phyloP scores from a whole-genome alignment of 2,888 invertebrate genomes.

The Amblyteles armatorius region DNA sequence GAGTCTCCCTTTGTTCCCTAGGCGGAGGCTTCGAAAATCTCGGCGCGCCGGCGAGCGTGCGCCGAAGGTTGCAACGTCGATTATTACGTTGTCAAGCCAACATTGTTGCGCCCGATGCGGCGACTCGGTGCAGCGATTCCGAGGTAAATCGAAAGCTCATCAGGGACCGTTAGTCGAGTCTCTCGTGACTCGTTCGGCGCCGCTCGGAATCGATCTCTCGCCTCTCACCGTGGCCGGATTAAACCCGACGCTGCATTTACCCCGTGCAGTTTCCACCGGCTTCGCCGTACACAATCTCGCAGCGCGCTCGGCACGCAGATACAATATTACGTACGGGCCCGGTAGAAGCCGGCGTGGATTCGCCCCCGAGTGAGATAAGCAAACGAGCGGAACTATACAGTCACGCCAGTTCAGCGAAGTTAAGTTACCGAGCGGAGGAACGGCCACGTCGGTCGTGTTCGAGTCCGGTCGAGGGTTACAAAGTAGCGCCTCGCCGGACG shows the following conservation, averaged over 20 bases:
- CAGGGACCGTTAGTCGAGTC: slow-evolving; percentile 63
- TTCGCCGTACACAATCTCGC: background rate
- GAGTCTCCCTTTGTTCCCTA: slow-evolving; percentile 38
- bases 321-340: slow-evolving; percentile 49
- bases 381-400: slow-evolving; percentile 62
- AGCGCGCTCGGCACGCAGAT: slow-evolving; percentile 38
- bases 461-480: slow-evolving; percentile 21
- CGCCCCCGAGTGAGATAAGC: slow-evolving; percentile 58
- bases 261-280: background rate
- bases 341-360: slow-evolving; percentile 55
- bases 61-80: slow-evolving; percentile 42
- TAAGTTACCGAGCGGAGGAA: background rate
- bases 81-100: slow-evolving; percentile 31
- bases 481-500: background rate
- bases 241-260: slow-evolving; percentile 9
- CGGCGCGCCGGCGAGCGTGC: background rate
- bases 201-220: slow-evolving; percentile 53
- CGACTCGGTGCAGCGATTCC: slow-evolving; percentile 20
- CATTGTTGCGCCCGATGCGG: slow-evolving; percentile 48
- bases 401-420: slow-evolving; percentile 40
- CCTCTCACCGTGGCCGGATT: slow-evolving; percentile 34
- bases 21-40: slow-evolving; percentile 20
- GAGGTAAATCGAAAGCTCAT: slow-evolving; percentile 70
- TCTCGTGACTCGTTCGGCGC: slow-evolving; percentile 63
- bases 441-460: background rate